Percentiles rank a stretch among this genome's conserved stretches.
phyloP scores from a whole-genome alignment of 2,113 vertebrate genomes.

The Sylvia atricapilla region DNA sequence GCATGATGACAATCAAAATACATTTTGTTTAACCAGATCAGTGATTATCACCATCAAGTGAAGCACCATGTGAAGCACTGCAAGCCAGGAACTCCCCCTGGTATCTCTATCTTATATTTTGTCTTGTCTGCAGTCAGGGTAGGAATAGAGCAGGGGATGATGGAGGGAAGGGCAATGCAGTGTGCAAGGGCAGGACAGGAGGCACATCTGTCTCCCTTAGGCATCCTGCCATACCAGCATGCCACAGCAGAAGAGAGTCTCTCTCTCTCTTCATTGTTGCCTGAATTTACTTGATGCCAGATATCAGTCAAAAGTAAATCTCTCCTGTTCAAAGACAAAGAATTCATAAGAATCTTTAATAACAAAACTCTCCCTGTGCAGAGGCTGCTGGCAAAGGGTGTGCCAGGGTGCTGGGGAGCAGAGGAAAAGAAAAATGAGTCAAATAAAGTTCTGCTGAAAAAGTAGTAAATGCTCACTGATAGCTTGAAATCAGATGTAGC shows the following conservation, averaged over 20 bases:
- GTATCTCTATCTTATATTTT: neutral
- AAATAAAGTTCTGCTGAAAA: neutral
- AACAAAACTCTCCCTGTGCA: neutral
- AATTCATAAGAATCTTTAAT: neutral
- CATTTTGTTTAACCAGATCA: neutral
- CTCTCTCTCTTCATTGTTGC: neutral
- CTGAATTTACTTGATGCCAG: neutral
- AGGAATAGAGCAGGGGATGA: neutral
- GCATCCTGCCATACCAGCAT: neutral
- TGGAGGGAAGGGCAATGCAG: neutral
- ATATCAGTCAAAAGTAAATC: neutral
- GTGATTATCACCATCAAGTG: neutral
- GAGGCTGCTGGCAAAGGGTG: neutral
- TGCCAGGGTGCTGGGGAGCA: neutral
- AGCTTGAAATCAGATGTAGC: neutral
- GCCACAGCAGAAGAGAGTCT: neutral
- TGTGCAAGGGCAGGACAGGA: neutral
- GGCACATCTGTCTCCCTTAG: neutral
- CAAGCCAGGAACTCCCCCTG: neutral
- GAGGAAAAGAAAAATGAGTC: neutral
- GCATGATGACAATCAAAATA: neutral
- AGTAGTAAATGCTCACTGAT: neutral
- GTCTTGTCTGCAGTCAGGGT: rapidly evolving
- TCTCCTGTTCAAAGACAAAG: neutral
- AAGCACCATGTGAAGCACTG: neutral